phyloP scores from a whole-genome alignment of 2,797 vertebrate genomes.

The Discoglossus pictus region DNA sequence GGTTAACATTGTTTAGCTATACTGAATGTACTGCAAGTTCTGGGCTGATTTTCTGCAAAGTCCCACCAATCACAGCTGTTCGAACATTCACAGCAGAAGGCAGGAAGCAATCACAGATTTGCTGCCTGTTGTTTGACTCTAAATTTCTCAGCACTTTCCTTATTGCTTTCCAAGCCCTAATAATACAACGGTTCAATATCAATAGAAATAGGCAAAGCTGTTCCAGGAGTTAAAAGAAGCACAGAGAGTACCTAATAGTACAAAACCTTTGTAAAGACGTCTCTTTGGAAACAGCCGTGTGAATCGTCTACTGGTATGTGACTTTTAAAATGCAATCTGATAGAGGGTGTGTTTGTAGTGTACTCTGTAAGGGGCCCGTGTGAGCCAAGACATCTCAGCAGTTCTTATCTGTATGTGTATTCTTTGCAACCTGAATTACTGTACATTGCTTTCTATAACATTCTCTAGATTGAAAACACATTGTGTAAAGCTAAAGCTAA shows the following conservation, averaged over 20 bases:
- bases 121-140: conserved; percentile 2
- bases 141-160: conserved; percentile 12
- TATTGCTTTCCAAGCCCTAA: background rate
- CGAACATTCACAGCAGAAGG: conserved; percentile 13
- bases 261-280: conserved; percentile 11
- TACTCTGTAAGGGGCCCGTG: conserved; percentile 6
- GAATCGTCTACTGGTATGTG: conserved; percentile 29
- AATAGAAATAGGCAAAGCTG: background rate
- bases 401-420: conserved; percentile 10
- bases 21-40: too few relatives aligned
- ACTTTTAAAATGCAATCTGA: conserved; percentile 11
- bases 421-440: conserved; percentile 5
- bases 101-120: conserved; percentile 18
- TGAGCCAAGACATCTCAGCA: too few relatives aligned
- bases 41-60: too few relatives aligned
- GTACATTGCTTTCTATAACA: background rate
- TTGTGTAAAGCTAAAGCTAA: too few relatives aligned
- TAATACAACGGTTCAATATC: conserved; percentile 8
- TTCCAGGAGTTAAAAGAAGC: conserved; percentile 6
- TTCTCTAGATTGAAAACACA: background rate
- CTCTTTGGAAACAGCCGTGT: conserved; percentile 1
- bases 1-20: too few relatives aligned
- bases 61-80: conserved; percentile 28
- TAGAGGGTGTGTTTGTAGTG: conserved; percentile 14
- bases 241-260: conserved; percentile 3